Evolutionary conservation across 1,140 invertebrate species (phyloP), one percentile per base, ranked within the genome.

Genomic region (Campoletis sonorensis): DNA sequence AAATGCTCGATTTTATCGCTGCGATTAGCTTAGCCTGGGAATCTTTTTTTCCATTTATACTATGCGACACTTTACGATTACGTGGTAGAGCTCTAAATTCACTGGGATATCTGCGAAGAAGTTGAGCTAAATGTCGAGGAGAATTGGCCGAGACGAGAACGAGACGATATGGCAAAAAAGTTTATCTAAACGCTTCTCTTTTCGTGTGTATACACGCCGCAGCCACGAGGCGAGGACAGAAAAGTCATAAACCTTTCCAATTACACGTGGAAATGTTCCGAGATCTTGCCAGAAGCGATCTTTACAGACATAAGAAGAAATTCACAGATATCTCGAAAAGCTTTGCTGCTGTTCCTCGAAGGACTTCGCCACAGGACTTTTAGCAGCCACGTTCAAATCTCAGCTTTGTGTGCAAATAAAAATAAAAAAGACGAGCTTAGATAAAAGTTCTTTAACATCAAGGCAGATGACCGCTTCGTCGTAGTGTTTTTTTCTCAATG

Each of bases 1-100:
- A 86, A 84, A 87, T 68, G 81, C 80, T 73, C 78, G 84, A 82
- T 23, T 87, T 88, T 87, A 86, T 85, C 81, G 75, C 68, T 75
- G 68, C 83, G 87, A 87, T 88, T 87, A 88, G 82, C 83, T 85
- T 88, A 87, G 86, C 86, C 83, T 15, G 21, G 27, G 13, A 13
- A 4, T 54, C 64, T 77, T 77, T 77, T 77, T 77, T 61, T 61
- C 27, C 23, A 11, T 64, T 11, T n/a, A n/a, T 21, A 58, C 40
- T 75, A 75, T 75, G 1, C 49, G 16, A 27, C 45, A 21, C 10
- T 30, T 49, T 75, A 27, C 23, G 49, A 51, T 73, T 73, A 23
- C 7, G 37, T 33, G n/a, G 30, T 16, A 26, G 23, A 45, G 40
- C 71, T 51, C 33, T 26, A 45, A 21, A n/a, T 21, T 51, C 4